A percentile compares a stretch with the other conserved stretches of the same genome.
These are phyloP conservation scores for Drosophila novamexicana DNA, from an alignment of 1,140 invertebrate species.

Conservation along the genomic window DNA sequence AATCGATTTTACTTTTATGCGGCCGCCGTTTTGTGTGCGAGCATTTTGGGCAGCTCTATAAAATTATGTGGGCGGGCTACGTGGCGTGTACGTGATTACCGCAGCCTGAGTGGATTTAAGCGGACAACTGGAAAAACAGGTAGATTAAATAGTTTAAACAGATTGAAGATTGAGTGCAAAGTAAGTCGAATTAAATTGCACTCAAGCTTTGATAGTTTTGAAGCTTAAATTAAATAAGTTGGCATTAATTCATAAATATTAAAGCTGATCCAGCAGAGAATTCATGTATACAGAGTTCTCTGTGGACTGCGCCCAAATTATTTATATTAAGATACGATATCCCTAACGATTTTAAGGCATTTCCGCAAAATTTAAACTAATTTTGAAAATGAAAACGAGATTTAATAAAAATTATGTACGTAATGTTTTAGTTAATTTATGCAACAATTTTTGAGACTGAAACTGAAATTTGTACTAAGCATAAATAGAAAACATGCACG, in stretches of 20 bases:
- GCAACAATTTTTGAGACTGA: slow-evolving; percentile 80
- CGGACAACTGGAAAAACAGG: slow-evolving; percentile 2
- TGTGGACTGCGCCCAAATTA: background rate
- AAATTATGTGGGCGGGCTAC: slow-evolving; percentile 56
- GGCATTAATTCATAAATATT: slow-evolving; percentile 21
- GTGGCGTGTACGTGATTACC: slow-evolving; percentile 70
- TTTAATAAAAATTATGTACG: slow-evolving; percentile 45
- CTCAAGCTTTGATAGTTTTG: slow-evolving; percentile 26
- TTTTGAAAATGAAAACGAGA: slow-evolving; percentile 8
- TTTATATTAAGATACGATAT: slow-evolving; percentile 42
- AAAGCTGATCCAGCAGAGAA: slow-evolving; percentile 14
- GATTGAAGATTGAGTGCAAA: slow-evolving; percentile 24
- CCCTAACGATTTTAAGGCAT: slow-evolving; percentile 59
- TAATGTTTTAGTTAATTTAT: slow-evolving; percentile 75
- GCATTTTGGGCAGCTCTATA: slow-evolving; percentile 52
- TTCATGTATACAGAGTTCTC: slow-evolving; percentile 1
- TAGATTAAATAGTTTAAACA: slow-evolving; percentile 35
- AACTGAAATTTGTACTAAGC: slow-evolving; percentile 80
- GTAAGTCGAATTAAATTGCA: slow-evolving; percentile 8
- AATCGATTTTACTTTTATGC: slow-evolving; percentile 73
- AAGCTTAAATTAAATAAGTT: slow-evolving; percentile 22
- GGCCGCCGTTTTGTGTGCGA: slow-evolving; percentile 21
- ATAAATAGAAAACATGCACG: slow-evolving; percentile 45
- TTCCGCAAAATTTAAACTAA: slow-evolving; percentile 36
- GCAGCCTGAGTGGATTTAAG: slow-evolving; percentile 21